Percentiles rank a stretch among this genome's conserved stretches.
These are phyloP conservation scores for Trachelus stipa DNA, from an alignment of 2,888 invertebrate genomes.

Conservation along the genomic window DNA sequence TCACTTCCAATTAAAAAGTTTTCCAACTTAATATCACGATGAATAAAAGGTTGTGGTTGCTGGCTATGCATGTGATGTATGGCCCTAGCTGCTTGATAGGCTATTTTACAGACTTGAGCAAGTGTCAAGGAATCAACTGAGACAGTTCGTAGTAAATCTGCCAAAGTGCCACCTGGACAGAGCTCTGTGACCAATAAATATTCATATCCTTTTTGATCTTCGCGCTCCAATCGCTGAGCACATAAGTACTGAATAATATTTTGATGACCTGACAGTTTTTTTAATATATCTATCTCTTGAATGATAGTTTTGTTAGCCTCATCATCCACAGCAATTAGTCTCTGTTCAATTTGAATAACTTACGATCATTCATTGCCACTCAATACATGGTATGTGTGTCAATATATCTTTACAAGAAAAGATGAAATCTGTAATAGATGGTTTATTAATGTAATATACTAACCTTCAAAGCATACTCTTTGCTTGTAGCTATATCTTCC, in stretches of 20 bases:
- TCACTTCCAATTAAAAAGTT: conserved; percentile 90
- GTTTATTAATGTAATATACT: conserved; percentile 22
- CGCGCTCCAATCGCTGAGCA: conserved; percentile 69
- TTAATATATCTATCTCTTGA: conserved; percentile 86
- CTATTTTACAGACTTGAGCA: conserved; percentile 82
- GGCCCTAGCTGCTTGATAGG: conserved; percentile 91
- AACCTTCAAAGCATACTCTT: conserved; percentile 93
- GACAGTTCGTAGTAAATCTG: conserved; percentile 54
- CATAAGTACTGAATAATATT: conserved; percentile 92
- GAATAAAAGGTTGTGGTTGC: conserved; percentile 87
- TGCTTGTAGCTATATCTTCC: conserved; percentile 86
- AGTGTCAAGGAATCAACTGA: conserved; percentile 70
- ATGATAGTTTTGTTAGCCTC: conserved; percentile 83
- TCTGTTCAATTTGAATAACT: conserved; percentile 62
- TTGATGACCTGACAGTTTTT: conserved; percentile 90
- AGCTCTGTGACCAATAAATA: conserved; percentile 93
- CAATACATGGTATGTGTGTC: neutral
- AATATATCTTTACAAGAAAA: conserved; percentile 17
- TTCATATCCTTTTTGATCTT: conserved; percentile 70
- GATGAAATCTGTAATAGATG: conserved; percentile 2
- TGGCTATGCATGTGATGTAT: conserved; percentile 95
- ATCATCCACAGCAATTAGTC: conserved; percentile 85
- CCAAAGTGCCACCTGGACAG: conserved; percentile 78
- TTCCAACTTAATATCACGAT: conserved; percentile 96
- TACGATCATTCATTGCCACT: conserved; percentile 2